Percentiles rank a stretch among this genome's conserved stretches.
Conservation (phyloP, 2,888 invertebrate species). For the Hypercompe scribonia region DNA sequence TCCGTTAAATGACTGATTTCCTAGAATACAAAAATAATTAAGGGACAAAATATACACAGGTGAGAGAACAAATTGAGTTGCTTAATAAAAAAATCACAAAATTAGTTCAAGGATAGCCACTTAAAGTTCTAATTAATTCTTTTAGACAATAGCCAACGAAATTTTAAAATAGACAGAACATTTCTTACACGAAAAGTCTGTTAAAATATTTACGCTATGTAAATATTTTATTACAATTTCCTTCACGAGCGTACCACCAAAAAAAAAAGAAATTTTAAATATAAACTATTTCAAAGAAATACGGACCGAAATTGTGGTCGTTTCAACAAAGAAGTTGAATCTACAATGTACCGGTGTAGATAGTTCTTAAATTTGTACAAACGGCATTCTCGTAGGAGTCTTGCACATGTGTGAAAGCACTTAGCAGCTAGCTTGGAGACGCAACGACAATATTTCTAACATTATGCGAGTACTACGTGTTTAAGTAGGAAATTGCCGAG, state of each 20-base stretch:
- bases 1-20: background rate
- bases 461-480: conserved; percentile 41
- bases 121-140: background rate
- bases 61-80: background rate
- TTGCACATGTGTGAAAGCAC: conserved; percentile 57
- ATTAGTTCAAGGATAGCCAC: conserved; percentile 1
- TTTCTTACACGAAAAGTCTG: background rate
- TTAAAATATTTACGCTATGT: background rate
- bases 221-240: background rate
- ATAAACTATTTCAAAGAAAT: background rate
- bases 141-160: background rate
- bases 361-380: conserved; percentile 44
- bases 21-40: background rate
- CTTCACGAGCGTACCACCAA: background rate
- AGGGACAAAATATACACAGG: background rate
- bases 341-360: conserved; percentile 24
- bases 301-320: background rate
- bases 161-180: background rate
- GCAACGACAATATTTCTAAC: conserved; percentile 65
- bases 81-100: background rate
- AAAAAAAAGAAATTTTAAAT: background rate
- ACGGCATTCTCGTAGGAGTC: conserved; percentile 27
- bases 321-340: conserved; percentile 29
- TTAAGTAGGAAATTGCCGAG: background rate
- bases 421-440: conserved; percentile 65